Conservation (phyloP, 1,140 invertebrate genomes). For the Pteromalus puparum region DNA sequence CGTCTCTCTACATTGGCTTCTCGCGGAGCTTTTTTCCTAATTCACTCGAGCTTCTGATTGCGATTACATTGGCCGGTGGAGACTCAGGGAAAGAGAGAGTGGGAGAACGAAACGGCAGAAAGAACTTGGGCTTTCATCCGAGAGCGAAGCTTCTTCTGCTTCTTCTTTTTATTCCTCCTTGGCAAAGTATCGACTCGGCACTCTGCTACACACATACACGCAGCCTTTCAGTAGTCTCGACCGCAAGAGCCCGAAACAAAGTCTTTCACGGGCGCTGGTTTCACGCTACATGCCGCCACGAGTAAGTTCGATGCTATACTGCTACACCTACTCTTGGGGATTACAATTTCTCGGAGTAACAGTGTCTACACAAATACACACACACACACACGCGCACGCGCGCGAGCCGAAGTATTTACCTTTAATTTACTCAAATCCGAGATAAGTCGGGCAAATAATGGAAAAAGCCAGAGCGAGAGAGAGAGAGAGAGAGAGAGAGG, state of each 20-base stretch:
- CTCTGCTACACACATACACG: background rate
- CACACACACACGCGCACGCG: background rate
- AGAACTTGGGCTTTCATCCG: constrained; percentile 4
- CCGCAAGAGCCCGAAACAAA: constrained; percentile 15
- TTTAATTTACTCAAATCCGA: constrained; percentile 44
- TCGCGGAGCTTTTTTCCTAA: constrained; percentile 1
- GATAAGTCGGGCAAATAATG: constrained; percentile 19
- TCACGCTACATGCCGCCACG: background rate
- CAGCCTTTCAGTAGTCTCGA: constrained; percentile 5
- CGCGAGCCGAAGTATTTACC: background rate
- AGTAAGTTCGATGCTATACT: background rate
- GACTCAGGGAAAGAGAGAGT: background rate
- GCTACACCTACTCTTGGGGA: background rate
- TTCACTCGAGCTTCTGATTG: constrained; percentile 28
- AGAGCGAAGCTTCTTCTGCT: background rate
- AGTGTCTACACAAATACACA: background rate
- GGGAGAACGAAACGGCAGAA: background rate
- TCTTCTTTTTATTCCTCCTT: background rate
- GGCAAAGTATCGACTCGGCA: constrained; percentile 12
- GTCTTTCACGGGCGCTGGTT: constrained; percentile 25
- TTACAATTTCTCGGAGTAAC: background rate
- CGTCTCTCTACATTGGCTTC: background rate
- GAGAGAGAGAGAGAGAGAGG: constrained; percentile 19
- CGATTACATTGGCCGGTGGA: constrained; percentile 6
- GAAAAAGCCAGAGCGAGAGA: constrained; percentile 22